Evolutionary conservation across 2,888 invertebrate species (phyloP).

Genomic region (Oeneis ivallda): DNA sequence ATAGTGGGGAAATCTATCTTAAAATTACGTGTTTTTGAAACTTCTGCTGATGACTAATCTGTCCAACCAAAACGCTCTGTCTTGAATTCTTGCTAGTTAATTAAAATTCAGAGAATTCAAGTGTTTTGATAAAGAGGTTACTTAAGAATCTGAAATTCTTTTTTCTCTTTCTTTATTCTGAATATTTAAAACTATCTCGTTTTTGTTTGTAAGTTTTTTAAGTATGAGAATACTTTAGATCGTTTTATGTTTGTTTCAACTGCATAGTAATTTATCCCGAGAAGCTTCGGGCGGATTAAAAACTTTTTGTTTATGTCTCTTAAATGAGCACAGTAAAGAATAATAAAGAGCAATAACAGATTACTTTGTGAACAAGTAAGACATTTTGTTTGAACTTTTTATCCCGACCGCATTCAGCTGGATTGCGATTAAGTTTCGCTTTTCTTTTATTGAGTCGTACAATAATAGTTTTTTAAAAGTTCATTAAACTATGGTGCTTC

Average conservation of each 20-base stretch:
- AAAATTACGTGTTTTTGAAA: too few species aligned
- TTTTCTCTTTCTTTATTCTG: not conserved
- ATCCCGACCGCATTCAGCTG: conserved; percentile 12
- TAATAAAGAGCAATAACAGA: conserved; percentile 35
- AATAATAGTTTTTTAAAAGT: not conserved
- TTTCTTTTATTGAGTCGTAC: conserved; percentile 4
- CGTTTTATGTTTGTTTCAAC: conserved; percentile 7
- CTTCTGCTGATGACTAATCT: too few species aligned
- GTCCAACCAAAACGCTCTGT: too few species aligned
- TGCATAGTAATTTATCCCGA: conserved; percentile 31
- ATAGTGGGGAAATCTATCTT: too few species aligned
- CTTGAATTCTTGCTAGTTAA: too few species aligned
- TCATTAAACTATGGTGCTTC: too few species aligned
- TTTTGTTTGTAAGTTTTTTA: not conserved
- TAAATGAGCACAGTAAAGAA: conserved; percentile 33
- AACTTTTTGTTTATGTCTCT: conserved; percentile 38
- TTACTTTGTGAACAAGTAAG: conserved; percentile 34
- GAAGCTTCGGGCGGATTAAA: conserved; percentile 35
- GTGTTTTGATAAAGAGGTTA: not conserved
- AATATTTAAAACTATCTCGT: conserved; percentile 6
- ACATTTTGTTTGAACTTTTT: conserved; percentile 31
- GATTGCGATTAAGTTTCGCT: not conserved
- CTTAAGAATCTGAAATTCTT: not conserved
- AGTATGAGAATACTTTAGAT: conserved; percentile 9
- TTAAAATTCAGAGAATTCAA: too few species aligned